Base-by-base conservation (phyloP, 2,888 invertebrate species). In the Xylota sylvarum region DNA sequence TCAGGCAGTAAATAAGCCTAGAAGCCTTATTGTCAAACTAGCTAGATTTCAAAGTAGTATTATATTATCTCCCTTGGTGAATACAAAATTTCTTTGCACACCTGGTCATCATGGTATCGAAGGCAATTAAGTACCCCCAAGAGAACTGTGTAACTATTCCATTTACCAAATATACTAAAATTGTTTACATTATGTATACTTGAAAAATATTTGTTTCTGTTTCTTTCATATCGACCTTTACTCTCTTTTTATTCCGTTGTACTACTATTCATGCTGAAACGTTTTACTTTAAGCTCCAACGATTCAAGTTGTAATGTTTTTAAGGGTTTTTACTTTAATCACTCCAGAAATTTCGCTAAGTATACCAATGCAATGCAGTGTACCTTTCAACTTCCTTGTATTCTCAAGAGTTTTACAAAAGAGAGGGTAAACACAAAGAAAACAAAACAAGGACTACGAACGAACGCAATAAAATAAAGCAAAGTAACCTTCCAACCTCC, bases 371-470 rank as follows among this genome's bases (percentile, higher is more conserved):
- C 19, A 35, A 35, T 17, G 17, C 19, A 65, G 50, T 23, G 23
- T 17, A 46, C 46, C 64, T 46, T 17, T 46, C 30, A 48, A 32
- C 27, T 43, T 46, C 17, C 12, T n/a, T 48, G 12, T 64, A 12
- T 50, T 35, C 35, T 32, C 19, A 65, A 50, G 48, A 50, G 35
- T 9, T 32, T 50, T 17, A 43, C 3, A 48, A n/a, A 48, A 17
- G 10, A 32, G 32, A 48, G 17, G n/a, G 0, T 35, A 65, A 17
- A 65, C 12, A 64, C 65, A 40, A 52, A 23, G 14, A n/a, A 14
- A 2, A 37, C 43, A 67, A 50, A 67, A 35, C 52, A 52, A 35
- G 52, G 10, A n/a, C 27, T 40, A 27, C 6, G 10, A 37, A 50
- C 4, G 35, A 37, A 14, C 17, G 5, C 23, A 37, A 65, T 30